Evolutionary conservation across 2,797 vertebrate genomes (phyloP).

Genomic region (Lepilemur septentrionalis): DNA sequence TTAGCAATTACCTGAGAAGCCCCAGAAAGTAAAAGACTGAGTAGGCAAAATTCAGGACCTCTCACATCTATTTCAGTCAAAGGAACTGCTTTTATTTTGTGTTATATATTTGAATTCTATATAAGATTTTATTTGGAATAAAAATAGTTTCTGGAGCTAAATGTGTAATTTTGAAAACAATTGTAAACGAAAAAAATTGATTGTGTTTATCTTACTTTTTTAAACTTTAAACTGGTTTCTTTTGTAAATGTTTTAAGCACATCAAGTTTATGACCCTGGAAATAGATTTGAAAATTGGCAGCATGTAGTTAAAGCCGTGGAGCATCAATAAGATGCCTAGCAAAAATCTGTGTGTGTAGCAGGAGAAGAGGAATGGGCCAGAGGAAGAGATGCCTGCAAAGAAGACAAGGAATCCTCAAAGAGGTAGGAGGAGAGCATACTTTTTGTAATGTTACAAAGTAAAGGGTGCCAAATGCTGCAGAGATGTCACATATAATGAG

Average conservation of each 20-base stretch:
- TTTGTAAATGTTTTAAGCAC: constrained; percentile 3
- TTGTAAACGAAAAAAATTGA: neutral
- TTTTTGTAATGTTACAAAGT: neutral
- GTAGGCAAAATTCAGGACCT: neutral
- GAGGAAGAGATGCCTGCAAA: neutral
- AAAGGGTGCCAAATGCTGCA: neutral
- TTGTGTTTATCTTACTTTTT: neutral
- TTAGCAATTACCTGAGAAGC: neutral
- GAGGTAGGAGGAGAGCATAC: neutral
- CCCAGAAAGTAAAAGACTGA: neutral
- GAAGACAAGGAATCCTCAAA: neutral
- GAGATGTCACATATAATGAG: neutral
- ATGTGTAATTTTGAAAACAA: constrained; percentile 21
- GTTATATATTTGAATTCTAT: neutral
- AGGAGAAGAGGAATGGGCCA: neutral
- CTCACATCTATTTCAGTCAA: neutral
- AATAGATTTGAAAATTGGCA: neutral
- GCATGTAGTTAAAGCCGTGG: neutral
- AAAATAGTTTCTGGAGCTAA: constrained; percentile 23
- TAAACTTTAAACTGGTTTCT: neutral
- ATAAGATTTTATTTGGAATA: constrained; percentile 35
- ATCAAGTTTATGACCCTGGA: constrained; percentile 11
- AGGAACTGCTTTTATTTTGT: constrained; percentile 17
- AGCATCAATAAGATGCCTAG: neutral
- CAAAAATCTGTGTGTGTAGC: neutral